Evolutionary conservation across 2,888 invertebrate species (phyloP).

Genomic region (Epirrhoe alternata): DNA sequence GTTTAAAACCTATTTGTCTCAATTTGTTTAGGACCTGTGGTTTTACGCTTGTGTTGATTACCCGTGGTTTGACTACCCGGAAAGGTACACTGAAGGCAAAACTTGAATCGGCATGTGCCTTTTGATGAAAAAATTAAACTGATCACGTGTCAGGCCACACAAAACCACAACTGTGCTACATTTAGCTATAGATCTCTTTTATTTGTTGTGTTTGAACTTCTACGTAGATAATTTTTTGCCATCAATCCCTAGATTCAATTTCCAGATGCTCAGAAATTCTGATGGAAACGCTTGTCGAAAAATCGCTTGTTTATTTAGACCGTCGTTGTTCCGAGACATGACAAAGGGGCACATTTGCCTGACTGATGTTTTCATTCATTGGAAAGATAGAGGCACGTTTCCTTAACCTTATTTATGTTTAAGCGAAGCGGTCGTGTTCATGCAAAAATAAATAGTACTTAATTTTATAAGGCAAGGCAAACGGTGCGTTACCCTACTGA

Average conservation of each 20-base stretch:
- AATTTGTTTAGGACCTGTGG: constrained; percentile 36
- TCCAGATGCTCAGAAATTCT: constrained; percentile 5
- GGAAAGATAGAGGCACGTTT: constrained; percentile 45
- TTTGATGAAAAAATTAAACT: neutral
- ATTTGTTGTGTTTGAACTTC: neutral
- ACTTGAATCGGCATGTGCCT: constrained; percentile 1
- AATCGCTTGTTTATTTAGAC: constrained; percentile 15
- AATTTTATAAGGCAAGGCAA: neutral
- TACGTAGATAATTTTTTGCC: neutral
- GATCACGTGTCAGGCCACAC: neutral
- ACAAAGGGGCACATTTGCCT: constrained; percentile 48
- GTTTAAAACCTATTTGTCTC: constrained; percentile 39
- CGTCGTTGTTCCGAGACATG: constrained; percentile 31
- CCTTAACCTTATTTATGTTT: constrained; percentile 16
- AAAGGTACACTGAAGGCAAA: neutral
- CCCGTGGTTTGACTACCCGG: neutral
- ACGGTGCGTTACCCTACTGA: neutral
- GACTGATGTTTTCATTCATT: constrained; percentile 52
- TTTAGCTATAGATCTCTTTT: neutral
- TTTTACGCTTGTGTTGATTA: constrained; percentile 11
- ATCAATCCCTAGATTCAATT: neutral
- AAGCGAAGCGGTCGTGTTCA: neutral
- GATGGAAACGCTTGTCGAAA: constrained; percentile 4
- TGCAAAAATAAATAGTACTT: neutral
- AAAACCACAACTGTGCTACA: neutral